Base-by-base conservation (phyloP, 92 coral and sea anemone genomes). In the Porites evermanni region DNA sequence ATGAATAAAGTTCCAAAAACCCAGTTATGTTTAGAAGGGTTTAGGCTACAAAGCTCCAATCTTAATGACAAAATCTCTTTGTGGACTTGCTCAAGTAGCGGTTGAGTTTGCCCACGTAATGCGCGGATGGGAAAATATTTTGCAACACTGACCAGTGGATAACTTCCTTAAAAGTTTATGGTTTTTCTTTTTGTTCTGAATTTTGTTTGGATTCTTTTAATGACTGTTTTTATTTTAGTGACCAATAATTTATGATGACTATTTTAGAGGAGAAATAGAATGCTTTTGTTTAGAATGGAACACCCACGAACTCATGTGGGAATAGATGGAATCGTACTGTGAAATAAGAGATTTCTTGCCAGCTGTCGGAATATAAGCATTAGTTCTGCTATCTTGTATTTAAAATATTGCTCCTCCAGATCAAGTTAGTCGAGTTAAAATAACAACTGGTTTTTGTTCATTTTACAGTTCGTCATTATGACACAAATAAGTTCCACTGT, bases 241-340 rank as follows among this genome's bases (percentile, higher is more conserved):
- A 56, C 61, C 61, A 16, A 70, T 63, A 24, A 14, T 24, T 26
- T 24, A 38, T 13, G 74, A 18, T 3, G 21, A 11, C 13, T 32
- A 10, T 74, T 74, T 44, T 74, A 44, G 56, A n/a, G 26, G 23
- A 51, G 53, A 75, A 77, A 77, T 53, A 63, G n/a, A 63, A 20
- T 63, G 24, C 7, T 12, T 63, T 63, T 18, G 8, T 63, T 63
- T 7, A 63, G n/a, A n/a, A 7, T n/a, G n/a, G 80, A 77, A 21
- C 80, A 78, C 70, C 70, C 82, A 78, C 82, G 71, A 78, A 64
- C 65, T 51, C 12, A 9, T 0, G 23, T 38, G 14, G 23, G 47
- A 67, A 67, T 67, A 24, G 44, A 8, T 8, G 51, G 26, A 67
- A 11, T 20, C 26, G 44, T 67, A 63, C 38, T 7, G 70, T 66